Percentiles rank a stretch among this genome's conserved stretches.
These are phyloP conservation scores for Philaenus spumarius DNA, from an alignment of 1,140 invertebrate species.

Conservation along the genomic window DNA sequence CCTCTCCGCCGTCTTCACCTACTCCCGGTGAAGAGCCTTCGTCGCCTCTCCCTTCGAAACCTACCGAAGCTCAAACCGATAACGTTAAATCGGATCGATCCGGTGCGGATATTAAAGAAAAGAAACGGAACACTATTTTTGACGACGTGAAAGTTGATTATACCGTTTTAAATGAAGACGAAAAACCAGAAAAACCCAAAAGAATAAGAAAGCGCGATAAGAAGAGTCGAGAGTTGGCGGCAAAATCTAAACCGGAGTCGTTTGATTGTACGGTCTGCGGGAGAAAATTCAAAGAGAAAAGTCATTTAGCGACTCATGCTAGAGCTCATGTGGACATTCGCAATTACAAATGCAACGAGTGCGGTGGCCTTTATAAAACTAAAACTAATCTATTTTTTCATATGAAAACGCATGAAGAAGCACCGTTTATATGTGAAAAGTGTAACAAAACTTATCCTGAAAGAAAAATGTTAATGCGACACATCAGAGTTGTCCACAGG, in stretches of 20 bases:
- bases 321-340: conserved; percentile 35
- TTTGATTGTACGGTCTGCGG: conserved; percentile 35
- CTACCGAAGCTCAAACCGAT: too few relatives aligned
- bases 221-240: neutral
- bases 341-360: conserved; percentile 18
- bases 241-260: conserved; percentile 1
- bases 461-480: conserved; percentile 14
- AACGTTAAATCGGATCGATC: too few relatives aligned
- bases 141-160: neutral
- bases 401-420: conserved; percentile 13
- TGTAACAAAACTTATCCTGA: conserved; percentile 16
- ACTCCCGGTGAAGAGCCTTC: too few relatives aligned
- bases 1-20: too few relatives aligned
- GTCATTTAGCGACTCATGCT: conserved; percentile 30
- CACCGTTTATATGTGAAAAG: conserved; percentile 14
- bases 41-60: too few relatives aligned
- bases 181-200: neutral
- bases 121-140: neutral
- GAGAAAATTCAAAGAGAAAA: conserved; percentile 36
- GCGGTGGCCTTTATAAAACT: conserved; percentile 16
- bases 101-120: too few relatives aligned
- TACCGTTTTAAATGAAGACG: neutral
- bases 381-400: conserved; percentile 17
- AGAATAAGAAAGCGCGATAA: neutral
- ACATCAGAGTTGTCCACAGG: conserved; percentile 20